Conservation (phyloP, 2,888 invertebrate genomes). For the Mythimna loreyi region DNA sequence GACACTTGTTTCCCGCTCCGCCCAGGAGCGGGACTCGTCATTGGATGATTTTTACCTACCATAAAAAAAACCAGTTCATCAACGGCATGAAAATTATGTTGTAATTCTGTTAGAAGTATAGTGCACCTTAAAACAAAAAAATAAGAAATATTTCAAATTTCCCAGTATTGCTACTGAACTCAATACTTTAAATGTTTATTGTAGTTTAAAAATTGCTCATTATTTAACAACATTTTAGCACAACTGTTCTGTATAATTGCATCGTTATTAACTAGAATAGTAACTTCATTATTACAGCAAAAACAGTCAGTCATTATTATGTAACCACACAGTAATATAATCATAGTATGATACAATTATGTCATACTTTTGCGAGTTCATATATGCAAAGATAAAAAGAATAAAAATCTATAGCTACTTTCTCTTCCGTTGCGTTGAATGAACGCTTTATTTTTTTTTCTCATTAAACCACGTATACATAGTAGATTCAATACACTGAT, state of each 20-base stretch:
- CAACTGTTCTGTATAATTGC: slow-evolving; percentile 34
- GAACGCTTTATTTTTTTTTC: slow-evolving; percentile 24
- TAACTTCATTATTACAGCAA: slow-evolving; percentile 26
- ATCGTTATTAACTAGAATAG: slow-evolving; percentile 40
- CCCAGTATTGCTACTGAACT: not conserved
- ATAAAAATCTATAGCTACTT: slow-evolving; percentile 43
- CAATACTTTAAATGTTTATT: slow-evolving; percentile 37
- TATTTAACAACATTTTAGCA: slow-evolving; percentile 28
- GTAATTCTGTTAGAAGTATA: not conserved
- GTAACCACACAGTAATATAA: slow-evolving; percentile 41
- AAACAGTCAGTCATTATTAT: slow-evolving; percentile 26
- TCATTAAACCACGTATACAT: not conserved
- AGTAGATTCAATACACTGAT: slow-evolving; percentile 29
- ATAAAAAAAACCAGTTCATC: too few relatives aligned
- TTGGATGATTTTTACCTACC: too few relatives aligned
- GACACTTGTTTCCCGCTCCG: too few relatives aligned
- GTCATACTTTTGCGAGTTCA: slow-evolving; percentile 35
- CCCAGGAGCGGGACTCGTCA: too few relatives aligned
- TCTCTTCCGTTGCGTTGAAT: slow-evolving; percentile 50
- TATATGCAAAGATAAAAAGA: slow-evolving; percentile 51
- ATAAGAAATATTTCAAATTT: not conserved
- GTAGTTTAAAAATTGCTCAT: slow-evolving; percentile 39
- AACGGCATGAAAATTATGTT: not conserved
- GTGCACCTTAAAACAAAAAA: not conserved
- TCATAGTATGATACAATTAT: slow-evolving; percentile 49